Evolutionary conservation across 2,797 vertebrate genomes (phyloP).

Genomic region (Varecia variegata): DNA sequence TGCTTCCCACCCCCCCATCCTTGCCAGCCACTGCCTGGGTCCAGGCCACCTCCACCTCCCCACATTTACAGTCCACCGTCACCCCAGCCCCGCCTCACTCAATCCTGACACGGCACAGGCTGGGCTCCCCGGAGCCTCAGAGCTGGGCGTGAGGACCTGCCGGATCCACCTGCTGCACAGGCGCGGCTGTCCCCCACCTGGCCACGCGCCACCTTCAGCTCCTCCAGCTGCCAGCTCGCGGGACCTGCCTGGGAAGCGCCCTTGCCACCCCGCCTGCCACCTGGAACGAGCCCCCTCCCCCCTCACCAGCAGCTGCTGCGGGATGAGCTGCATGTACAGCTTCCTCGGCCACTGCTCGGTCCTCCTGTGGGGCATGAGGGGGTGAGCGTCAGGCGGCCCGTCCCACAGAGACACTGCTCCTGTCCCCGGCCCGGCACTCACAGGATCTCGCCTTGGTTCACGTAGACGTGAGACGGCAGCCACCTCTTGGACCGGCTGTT

Average conservation of each 20-base stretch:
- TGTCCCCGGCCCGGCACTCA: constrained; percentile 83
- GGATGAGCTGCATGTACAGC: constrained; percentile 96
- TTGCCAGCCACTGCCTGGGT: background rate
- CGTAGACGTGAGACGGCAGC: constrained; percentile 94
- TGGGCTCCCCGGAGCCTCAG: background rate
- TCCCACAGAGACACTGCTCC: rapidly evolving
- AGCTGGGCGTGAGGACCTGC: background rate
- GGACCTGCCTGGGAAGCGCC: background rate
- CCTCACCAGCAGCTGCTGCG: constrained; percentile 92
- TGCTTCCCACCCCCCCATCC: background rate
- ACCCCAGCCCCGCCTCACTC: background rate
- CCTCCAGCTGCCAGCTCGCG: background rate
- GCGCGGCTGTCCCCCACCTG: background rate
- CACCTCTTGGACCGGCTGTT: constrained; percentile 92
- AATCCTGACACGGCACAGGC: rapidly evolving
- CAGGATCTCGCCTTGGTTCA: constrained; percentile 96
- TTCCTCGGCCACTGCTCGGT: constrained; percentile 96
- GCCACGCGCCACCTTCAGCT: background rate
- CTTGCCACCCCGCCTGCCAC: rapidly evolving
- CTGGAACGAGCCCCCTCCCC: no score
- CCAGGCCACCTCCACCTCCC: background rate
- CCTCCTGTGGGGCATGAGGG: constrained; percentile 82
- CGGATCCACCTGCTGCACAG: background rate
- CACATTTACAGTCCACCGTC: background rate
- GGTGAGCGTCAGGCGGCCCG: rapidly evolving